Conservation (phyloP, 2,888 invertebrate genomes). For the Allophyes oxyacanthae region DNA sequence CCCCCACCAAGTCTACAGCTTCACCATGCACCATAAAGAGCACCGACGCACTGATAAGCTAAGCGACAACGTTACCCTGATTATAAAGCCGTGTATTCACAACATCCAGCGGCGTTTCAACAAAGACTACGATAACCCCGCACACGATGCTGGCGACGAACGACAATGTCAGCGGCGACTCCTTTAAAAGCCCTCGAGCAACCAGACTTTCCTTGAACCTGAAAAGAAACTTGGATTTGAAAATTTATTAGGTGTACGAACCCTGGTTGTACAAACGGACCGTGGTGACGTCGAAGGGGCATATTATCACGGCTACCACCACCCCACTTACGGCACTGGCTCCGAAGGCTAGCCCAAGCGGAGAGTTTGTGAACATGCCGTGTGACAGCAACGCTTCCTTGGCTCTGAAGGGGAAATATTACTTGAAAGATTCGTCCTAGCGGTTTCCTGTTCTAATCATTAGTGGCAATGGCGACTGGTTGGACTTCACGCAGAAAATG, state of each 20-base stretch:
- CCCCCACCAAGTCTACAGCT: conserved; percentile 17
- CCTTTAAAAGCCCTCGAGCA: conserved; percentile 74
- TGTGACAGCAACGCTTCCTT: conserved; percentile 76
- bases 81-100: conserved; percentile 96
- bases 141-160: conserved; percentile 93
- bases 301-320: conserved; percentile 93
- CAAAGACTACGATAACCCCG: conserved; percentile 92
- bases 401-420: conserved; percentile 67
- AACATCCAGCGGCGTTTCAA: conserved; percentile 96
- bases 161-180: conserved; percentile 90
- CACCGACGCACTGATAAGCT: conserved; percentile 24
- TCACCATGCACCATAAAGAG: conserved; percentile 11
- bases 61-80: conserved; percentile 90
- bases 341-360: conserved; percentile 77
- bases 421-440: conserved; percentile 13
- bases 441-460: too few relatives aligned
- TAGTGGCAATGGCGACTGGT: too few relatives aligned
- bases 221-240: conserved; percentile 60
- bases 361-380: conserved; percentile 71
- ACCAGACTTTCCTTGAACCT: conserved; percentile 77
- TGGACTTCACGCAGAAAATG: too few relatives aligned
- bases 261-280: conserved; percentile 97
- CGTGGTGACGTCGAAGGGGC: conserved; percentile 96
- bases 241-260: conserved; percentile 68
- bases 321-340: conserved; percentile 94